A percentile compares a stretch with the other conserved stretches of the same genome.
These are phyloP conservation scores for Trimorus sp. DNA, from an alignment of 2,888 invertebrate species.

Conservation along the genomic window DNA sequence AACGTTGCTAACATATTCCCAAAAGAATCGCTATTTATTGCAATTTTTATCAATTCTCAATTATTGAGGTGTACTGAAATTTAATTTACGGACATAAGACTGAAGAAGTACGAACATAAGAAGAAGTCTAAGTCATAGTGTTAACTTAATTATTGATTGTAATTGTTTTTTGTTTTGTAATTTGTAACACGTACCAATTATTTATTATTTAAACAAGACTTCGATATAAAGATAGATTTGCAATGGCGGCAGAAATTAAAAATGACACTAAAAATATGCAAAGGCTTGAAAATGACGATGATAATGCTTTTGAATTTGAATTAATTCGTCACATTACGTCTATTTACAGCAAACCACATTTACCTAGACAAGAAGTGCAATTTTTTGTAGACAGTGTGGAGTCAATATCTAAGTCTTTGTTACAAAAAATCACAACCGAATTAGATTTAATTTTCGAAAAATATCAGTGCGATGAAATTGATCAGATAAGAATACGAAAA, in stretches of 20 bases:
- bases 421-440: constrained; percentile 20
- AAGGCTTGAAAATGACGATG: too few species aligned
- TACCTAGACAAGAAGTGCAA: constrained; percentile 23
- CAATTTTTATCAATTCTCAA: not conserved
- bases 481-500: not conserved
- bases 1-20: constrained; percentile 2
- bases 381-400: constrained; percentile 15
- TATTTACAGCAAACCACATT: constrained; percentile 22
- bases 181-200: not conserved
- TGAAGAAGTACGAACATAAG: too few species aligned
- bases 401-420: constrained; percentile 16
- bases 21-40: not conserved
- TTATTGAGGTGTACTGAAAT: not conserved
- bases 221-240: not conserved
- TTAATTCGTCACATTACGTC: constrained; percentile 14
- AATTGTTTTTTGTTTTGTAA: not conserved
- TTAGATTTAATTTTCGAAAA: constrained; percentile 26
- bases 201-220: not conserved
- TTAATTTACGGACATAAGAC: not conserved
- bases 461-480: constrained; percentile 5
- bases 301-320: constrained; percentile 13
- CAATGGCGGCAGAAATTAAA: too few species aligned
- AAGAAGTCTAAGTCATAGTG: not conserved
- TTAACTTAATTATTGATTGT: constrained; percentile 1
- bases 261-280: too few species aligned